These are phyloP conservation scores for Leptothorax acervorum DNA, from an alignment of 2,888 invertebrate genomes.

Conservation along the genomic window DNA sequence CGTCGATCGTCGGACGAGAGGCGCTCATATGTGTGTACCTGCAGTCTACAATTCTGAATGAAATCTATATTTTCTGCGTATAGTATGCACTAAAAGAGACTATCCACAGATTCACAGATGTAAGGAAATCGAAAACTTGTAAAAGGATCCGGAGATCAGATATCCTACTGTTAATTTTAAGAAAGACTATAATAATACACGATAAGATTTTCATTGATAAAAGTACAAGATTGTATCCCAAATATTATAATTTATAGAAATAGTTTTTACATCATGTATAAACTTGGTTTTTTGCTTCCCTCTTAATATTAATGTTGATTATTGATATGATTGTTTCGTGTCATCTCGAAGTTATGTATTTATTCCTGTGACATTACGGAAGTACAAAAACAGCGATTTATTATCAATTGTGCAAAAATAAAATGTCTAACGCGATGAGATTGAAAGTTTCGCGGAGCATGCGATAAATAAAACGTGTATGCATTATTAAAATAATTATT, in stretches of 20 bases:
- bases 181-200: slow-evolving; percentile 13
- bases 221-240: slow-evolving; percentile 36
- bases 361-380: background rate
- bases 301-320: slow-evolving; percentile 25
- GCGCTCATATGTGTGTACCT: slow-evolving; percentile 25
- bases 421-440: slow-evolving; percentile 18
- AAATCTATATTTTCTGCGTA: slow-evolving; percentile 46
- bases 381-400: slow-evolving; percentile 37
- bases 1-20: slow-evolving; percentile 29
- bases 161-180: slow-evolving; percentile 23
- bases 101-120: background rate
- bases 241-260: slow-evolving; percentile 31
- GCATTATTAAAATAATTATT: slow-evolving; percentile 39
- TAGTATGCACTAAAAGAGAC: slow-evolving; percentile 28
- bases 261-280: slow-evolving; percentile 5
- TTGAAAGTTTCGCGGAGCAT: slow-evolving; percentile 1
- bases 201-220: slow-evolving; percentile 33
- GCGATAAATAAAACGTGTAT: slow-evolving; percentile 16
- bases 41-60: slow-evolving; percentile 26
- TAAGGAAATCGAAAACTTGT: slow-evolving; percentile 23
- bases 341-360: background rate
- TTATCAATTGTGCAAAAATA: slow-evolving; percentile 10
- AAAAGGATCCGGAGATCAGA: slow-evolving; percentile 19
- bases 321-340: background rate
- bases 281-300: background rate